A percentile compares a stretch with the other conserved stretches of the same genome.
phyloP scores from a whole-genome alignment of 2,888 invertebrate species.

The Scaptomyza reducta region DNA sequence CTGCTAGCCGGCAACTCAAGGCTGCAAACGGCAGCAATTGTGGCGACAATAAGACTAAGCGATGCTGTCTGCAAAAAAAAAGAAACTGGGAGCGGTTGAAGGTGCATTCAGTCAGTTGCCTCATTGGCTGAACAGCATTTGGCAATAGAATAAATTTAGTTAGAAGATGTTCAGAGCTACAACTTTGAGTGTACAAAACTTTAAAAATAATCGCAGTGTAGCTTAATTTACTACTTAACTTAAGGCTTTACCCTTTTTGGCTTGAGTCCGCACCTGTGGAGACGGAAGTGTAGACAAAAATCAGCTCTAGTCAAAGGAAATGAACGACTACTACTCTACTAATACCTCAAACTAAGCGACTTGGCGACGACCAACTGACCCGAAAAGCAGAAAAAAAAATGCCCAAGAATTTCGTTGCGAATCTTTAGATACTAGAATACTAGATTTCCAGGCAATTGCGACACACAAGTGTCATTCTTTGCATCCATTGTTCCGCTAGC shows the following conservation, averaged over 20 bases:
- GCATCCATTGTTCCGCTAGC: conserved; percentile 43
- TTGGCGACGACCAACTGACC: conserved; percentile 64
- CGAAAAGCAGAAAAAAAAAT: conserved; percentile 44
- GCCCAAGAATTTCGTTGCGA: conserved; percentile 34
- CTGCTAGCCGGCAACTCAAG: conserved; percentile 45
- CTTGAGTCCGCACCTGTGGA: conserved; percentile 27
- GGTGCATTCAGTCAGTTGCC: neutral
- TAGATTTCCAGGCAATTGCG: conserved; percentile 19
- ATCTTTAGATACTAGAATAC: conserved; percentile 47
- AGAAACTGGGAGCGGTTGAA: conserved; percentile 24
- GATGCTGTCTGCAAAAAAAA: conserved; percentile 1
- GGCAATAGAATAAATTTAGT: neutral
- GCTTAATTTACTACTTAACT: too few species aligned
- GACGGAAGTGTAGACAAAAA: conserved; percentile 44
- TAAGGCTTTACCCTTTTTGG: neutral
- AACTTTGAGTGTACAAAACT: too few species aligned
- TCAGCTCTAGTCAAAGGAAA: conserved; percentile 25
- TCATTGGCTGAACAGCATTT: neutral
- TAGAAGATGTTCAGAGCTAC: neutral
- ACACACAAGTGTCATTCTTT: conserved; percentile 15
- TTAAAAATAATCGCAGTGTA: too few species aligned
- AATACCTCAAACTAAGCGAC: conserved; percentile 20
- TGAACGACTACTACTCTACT: neutral
- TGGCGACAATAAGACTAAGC: conserved; percentile 52
- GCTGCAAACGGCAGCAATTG: conserved; percentile 32